phyloP scores from a whole-genome alignment of 1,140 invertebrate species.

The Tenebrio molitor region DNA sequence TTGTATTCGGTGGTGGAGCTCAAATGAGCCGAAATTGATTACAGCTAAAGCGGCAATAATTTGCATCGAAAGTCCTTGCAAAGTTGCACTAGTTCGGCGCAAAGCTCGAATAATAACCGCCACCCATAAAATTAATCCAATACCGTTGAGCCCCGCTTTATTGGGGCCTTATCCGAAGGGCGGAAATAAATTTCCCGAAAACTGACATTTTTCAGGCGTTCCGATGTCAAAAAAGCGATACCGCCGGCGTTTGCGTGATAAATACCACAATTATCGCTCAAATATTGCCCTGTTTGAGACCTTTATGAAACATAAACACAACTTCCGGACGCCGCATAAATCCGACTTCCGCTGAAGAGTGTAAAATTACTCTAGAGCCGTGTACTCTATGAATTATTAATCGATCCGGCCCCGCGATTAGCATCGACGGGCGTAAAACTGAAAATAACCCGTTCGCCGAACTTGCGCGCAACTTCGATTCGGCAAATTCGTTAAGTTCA shows the following conservation, averaged over 20 bases:
- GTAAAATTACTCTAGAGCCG: no score
- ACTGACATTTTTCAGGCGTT: constrained; percentile 47
- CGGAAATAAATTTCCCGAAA: constrained; percentile 30
- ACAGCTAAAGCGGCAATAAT: constrained; percentile 30
- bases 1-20: no score
- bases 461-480: constrained; percentile 22
- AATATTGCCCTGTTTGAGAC: constrained; percentile 22
- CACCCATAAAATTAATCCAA: constrained; percentile 41
- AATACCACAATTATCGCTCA: constrained; percentile 26
- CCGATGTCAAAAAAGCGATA: constrained; percentile 45
- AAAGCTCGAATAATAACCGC: constrained; percentile 33
- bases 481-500: constrained; percentile 33
- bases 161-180: constrained; percentile 30
- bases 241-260: constrained; percentile 18
- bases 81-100: constrained; percentile 9
- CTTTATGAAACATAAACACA: constrained; percentile 32
- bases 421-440: no score
- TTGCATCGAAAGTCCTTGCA: constrained; percentile 24
- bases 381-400: no score
- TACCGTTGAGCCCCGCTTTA: constrained; percentile 29
- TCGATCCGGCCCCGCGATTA: background rate
- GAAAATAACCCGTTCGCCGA: background rate
- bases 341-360: background rate
- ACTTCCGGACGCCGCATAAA: background rate
- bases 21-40: constrained; percentile 26